Conservation (phyloP, 2,113 vertebrate genomes). For the Misgurnus mizolepis region DNA sequence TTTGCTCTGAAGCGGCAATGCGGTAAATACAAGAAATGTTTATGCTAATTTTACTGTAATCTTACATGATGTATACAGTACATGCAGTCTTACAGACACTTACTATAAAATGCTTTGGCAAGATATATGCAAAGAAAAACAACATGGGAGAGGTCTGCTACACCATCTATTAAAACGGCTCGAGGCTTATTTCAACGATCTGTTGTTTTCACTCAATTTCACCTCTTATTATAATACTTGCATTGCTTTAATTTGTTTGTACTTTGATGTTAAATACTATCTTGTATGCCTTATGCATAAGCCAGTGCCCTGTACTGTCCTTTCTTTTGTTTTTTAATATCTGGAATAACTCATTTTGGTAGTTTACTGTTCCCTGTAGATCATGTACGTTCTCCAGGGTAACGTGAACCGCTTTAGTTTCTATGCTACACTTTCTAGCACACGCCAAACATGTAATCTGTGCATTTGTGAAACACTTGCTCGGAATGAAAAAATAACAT, state of each 20-base stretch:
- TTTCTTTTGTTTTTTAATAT: no score
- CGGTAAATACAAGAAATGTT: no score
- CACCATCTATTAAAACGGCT: no score
- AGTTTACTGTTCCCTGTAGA: neutral
- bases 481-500: neutral
- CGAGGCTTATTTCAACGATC: no score
- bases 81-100: neutral
- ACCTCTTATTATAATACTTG: neutral
- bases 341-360: neutral
- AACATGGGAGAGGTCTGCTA: neutral
- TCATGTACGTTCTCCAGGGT: neutral
- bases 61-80: neutral
- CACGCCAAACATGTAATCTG: constrained; percentile 16
- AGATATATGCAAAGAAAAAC: neutral
- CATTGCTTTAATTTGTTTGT: neutral
- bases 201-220: no score
- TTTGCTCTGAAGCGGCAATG: neutral
- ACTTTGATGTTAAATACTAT: neutral
- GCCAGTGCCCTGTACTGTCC: no score
- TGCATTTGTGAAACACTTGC: constrained; percentile 19
- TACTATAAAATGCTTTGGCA: neutral
- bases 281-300: neutral
- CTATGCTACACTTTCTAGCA: neutral
- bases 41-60: no score
- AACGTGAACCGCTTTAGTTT: neutral